These are phyloP conservation scores for Amphiprion percula DNA, from an alignment of 2,113 vertebrate species.

Conservation along the genomic window DNA sequence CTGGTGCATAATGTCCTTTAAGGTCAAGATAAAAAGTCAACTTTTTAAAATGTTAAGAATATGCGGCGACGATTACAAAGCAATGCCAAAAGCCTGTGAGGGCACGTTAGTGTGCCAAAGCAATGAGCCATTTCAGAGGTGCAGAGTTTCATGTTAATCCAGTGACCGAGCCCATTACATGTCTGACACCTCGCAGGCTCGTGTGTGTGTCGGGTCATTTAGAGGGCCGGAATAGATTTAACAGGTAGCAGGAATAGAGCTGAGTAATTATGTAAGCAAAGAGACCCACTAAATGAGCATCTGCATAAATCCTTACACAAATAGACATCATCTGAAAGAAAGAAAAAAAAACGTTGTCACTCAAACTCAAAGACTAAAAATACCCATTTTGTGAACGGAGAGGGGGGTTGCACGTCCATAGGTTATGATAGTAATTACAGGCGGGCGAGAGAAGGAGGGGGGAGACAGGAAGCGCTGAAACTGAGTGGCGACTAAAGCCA, in stretches of 20 bases:
- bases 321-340: conserved; percentile 38
- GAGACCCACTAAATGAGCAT: conserved; percentile 57
- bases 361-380: conserved; percentile 47
- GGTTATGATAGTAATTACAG: conserved; percentile 77
- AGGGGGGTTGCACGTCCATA: conserved; percentile 62
- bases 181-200: conserved; percentile 27
- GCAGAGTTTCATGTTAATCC: conserved; percentile 61
- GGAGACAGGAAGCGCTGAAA: conserved; percentile 70
- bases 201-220: conserved; percentile 25
- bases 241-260: conserved; percentile 61
- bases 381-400: conserved; percentile 74
- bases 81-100: conserved; percentile 32
- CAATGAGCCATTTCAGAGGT: conserved; percentile 46
- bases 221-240: conserved; percentile 56
- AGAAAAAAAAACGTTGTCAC: conserved; percentile 10
- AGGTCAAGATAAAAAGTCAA: conserved; percentile 49
- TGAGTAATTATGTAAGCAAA: conserved; percentile 48
- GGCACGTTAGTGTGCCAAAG: conserved; percentile 36
- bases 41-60: conserved; percentile 59
- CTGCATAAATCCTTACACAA: conserved; percentile 61
- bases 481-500: conserved; percentile 70
- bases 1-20: conserved; percentile 43
- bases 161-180: conserved; percentile 41
- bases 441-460: conserved; percentile 25
- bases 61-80: conserved; percentile 55